Percentiles rank a stretch among this genome's conserved stretches.
phyloP scores from a whole-genome alignment of 2,888 invertebrate species.

The Erynnis tages region DNA sequence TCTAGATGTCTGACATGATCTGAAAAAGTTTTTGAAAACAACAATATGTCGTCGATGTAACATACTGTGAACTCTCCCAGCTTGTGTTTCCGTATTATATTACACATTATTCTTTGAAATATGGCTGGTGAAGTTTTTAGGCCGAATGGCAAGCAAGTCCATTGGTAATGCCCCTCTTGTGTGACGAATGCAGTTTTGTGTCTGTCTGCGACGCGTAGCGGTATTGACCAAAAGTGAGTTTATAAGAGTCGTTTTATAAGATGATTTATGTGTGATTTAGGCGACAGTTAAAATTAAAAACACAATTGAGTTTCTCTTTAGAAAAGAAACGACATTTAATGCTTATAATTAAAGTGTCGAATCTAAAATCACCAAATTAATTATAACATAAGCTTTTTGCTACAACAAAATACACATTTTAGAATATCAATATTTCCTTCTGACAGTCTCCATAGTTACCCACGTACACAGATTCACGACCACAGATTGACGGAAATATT shows the following conservation, averaged over 20 bases:
- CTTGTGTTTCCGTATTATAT: constrained; percentile 35
- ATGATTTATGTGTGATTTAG: background rate
- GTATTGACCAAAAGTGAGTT: constrained; percentile 17
- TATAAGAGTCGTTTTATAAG: background rate
- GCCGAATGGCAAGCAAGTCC: constrained; percentile 47
- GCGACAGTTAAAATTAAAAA: background rate
- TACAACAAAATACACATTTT: no score
- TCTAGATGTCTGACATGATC: background rate
- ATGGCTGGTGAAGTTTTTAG: constrained; percentile 48
- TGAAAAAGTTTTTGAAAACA: constrained; percentile 28
- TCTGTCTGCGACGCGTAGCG: constrained; percentile 9
- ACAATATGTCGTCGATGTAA: constrained; percentile 26
- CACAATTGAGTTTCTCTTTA: constrained; percentile 1
- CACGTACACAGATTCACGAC: no score
- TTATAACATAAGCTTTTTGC: no score
- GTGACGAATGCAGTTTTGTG: constrained; percentile 16
- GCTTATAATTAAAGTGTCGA: no score
- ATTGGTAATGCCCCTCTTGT: constrained; percentile 33
- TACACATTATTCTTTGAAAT: constrained; percentile 46
- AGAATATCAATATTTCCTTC: no score
- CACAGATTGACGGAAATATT: no score
- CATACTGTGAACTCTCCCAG: constrained; percentile 27
- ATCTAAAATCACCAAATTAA: no score
- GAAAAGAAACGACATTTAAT: no score
- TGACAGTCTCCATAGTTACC: no score